phyloP scores from a whole-genome alignment of 2,113 vertebrate species.

The Tangachromis dhanisi region DNA sequence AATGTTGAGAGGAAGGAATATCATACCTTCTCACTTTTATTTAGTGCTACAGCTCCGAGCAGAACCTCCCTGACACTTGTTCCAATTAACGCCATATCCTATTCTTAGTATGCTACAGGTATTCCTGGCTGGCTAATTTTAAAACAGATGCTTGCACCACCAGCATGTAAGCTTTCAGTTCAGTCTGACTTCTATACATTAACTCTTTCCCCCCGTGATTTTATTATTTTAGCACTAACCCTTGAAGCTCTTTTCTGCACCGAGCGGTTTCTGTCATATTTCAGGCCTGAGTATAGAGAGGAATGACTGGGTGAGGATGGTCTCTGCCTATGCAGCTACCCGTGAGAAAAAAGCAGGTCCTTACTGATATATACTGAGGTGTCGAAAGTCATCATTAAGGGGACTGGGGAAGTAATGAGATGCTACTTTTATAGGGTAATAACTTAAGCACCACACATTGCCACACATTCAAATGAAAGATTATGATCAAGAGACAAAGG shows the following conservation, averaged over 20 bases:
- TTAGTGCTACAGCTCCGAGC: background rate
- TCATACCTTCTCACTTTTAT: background rate
- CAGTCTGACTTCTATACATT: background rate
- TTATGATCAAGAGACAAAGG: background rate
- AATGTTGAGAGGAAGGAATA: background rate
- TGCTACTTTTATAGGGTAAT: background rate
- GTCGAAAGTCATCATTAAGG: background rate
- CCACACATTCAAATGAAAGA: background rate
- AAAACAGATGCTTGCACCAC: background rate
- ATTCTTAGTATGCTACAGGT: background rate
- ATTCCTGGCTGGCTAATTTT: background rate
- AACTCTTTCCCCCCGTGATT: background rate
- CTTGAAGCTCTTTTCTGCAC: background rate
- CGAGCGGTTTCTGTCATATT: background rate
- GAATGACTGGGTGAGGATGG: background rate
- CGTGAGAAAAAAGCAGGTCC: accelerated
- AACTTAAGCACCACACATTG: background rate
- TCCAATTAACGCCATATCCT: background rate
- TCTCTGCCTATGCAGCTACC: background rate
- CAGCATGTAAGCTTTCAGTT: background rate
- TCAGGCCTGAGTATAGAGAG: background rate
- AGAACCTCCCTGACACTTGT: background rate
- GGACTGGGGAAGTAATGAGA: accelerated
- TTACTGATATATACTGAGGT: background rate
- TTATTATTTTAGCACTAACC: background rate